Percentiles rank a stretch among this genome's conserved stretches.
Evolutionary conservation across 1,140 invertebrate genomes (phyloP).

Genomic region (Orchesella cincta): DNA sequence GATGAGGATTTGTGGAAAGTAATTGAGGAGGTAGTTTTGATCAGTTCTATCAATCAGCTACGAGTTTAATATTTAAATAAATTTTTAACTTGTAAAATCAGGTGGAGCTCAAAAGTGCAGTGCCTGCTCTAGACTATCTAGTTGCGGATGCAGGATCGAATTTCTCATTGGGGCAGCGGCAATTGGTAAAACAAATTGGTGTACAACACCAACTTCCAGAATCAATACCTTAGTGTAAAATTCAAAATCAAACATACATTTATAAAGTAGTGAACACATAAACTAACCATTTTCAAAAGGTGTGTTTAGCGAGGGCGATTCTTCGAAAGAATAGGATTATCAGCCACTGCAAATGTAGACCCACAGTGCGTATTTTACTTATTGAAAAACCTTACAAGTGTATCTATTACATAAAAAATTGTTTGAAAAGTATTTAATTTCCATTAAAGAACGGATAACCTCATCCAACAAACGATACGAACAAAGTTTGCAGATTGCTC

Average conservation of each 20-base stretch:
- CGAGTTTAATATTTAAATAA: no score
- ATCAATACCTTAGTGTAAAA: no score
- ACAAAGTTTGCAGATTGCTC: constrained; percentile 72
- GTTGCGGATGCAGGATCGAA: constrained; percentile 75
- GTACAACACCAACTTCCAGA: no score
- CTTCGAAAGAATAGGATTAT: constrained; percentile 56
- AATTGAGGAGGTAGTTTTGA: no score
- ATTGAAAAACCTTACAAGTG: no score
- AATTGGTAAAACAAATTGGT: no score
- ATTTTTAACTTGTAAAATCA: no score
- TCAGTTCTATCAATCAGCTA: no score
- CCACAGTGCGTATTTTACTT: constrained; percentile 42
- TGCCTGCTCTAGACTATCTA: constrained; percentile 68
- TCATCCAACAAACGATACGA: constrained; percentile 74
- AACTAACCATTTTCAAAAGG: no score
- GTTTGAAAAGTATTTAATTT: neutral
- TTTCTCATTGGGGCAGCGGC: constrained; percentile 80
- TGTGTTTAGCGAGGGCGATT: constrained; percentile 38
- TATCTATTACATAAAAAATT: neutral
- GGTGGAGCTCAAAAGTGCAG: constrained; percentile 68
- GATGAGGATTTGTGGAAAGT: constrained; percentile 70
- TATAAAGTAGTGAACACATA: no score
- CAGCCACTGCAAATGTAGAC: constrained; percentile 58
- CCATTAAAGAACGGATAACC: constrained; percentile 61
- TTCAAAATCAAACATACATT: no score